Conservation (phyloP, 2,888 invertebrate species). For the Drosophila eohydei region DNA sequence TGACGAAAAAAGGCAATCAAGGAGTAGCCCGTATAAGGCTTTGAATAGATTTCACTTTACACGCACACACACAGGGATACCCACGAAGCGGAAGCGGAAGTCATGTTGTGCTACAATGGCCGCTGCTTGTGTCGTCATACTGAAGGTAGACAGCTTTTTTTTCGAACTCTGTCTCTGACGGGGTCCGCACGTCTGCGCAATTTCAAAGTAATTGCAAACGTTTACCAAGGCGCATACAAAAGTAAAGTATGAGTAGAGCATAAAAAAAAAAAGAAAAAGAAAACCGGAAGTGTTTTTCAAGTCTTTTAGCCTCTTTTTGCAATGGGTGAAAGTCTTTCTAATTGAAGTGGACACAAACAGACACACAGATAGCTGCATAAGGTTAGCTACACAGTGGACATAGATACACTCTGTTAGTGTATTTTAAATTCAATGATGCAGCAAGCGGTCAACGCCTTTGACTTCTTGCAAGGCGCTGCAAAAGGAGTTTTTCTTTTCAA, state of each 20-base stretch:
- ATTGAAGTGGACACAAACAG: conserved; percentile 80
- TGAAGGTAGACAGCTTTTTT: conserved; percentile 71
- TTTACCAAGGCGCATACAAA: conserved; percentile 69
- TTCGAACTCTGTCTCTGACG: conserved; percentile 18
- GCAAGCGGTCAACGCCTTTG: conserved; percentile 78
- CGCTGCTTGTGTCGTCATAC: conserved; percentile 46
- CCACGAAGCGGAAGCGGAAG: conserved; percentile 64
- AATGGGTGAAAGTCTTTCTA: conserved; percentile 83
- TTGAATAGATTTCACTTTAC: conserved; percentile 64
- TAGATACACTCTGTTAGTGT: conserved; percentile 41
- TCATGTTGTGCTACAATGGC: conserved; percentile 76
- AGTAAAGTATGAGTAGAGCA: conserved; percentile 61
- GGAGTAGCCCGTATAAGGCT: conserved; percentile 46
- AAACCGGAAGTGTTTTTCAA: conserved; percentile 76
- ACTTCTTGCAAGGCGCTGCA: conserved; percentile 54
- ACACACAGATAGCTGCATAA: conserved; percentile 35
- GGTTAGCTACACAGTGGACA: conserved; percentile 30
- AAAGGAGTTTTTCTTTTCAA: conserved; percentile 51
- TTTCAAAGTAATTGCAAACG: conserved; percentile 79
- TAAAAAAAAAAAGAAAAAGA: conserved; percentile 66
- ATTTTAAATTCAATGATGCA: conserved; percentile 78
- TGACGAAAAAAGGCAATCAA: conserved; percentile 63
- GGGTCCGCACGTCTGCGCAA: conserved; percentile 75
- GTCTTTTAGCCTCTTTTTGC: conserved; percentile 56
- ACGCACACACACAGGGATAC: conserved; percentile 18